These are phyloP conservation scores for Litoditis marina DNA, from an alignment of 2,888 invertebrate species.

Conservation along the genomic window DNA sequence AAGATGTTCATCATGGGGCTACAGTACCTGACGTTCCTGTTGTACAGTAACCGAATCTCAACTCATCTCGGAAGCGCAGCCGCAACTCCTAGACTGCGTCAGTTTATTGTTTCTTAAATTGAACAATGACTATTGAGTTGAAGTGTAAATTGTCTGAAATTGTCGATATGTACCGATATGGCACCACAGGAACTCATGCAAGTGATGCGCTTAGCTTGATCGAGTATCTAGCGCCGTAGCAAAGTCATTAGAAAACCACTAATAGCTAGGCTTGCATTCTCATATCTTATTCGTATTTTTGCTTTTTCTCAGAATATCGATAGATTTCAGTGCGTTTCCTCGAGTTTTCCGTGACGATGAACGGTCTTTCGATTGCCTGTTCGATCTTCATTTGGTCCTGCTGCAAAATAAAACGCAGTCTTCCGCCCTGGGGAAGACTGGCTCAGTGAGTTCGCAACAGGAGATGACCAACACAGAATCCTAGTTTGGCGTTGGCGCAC, in stretches of 20 bases:
- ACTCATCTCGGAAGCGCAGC: slow-evolving; percentile 54
- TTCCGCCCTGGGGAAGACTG: slow-evolving; percentile 57
- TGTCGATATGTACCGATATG: too few species aligned
- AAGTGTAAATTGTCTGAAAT: not conserved
- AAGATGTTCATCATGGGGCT: slow-evolving; percentile 58
- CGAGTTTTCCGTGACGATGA: slow-evolving; percentile 57
- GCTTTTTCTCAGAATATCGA: too few species aligned
- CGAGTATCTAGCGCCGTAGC: too few species aligned
- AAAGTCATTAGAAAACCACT: too few species aligned
- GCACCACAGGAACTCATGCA: too few species aligned
- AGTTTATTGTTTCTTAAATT: slow-evolving; percentile 11
- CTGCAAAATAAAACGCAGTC: slow-evolving; percentile 43
- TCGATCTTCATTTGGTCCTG: slow-evolving; percentile 47
- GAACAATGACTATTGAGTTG: slow-evolving; percentile 13
- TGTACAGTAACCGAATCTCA: slow-evolving; percentile 56
- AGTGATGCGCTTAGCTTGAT: too few species aligned
- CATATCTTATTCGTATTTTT: too few species aligned
- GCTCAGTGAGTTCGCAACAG: slow-evolving; percentile 42
- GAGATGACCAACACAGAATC: not conserved
- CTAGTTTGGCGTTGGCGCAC: too few species aligned
- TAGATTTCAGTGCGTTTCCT: slow-evolving; percentile 57
- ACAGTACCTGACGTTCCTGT: slow-evolving; percentile 57
- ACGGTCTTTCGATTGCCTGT: slow-evolving; percentile 50
- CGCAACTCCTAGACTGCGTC: slow-evolving; percentile 55
- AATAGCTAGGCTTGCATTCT: too few species aligned